Percentiles rank a stretch among this genome's conserved stretches.
phyloP scores from a whole-genome alignment of 2,888 invertebrate genomes.

The Shargacucullia verbasci region DNA sequence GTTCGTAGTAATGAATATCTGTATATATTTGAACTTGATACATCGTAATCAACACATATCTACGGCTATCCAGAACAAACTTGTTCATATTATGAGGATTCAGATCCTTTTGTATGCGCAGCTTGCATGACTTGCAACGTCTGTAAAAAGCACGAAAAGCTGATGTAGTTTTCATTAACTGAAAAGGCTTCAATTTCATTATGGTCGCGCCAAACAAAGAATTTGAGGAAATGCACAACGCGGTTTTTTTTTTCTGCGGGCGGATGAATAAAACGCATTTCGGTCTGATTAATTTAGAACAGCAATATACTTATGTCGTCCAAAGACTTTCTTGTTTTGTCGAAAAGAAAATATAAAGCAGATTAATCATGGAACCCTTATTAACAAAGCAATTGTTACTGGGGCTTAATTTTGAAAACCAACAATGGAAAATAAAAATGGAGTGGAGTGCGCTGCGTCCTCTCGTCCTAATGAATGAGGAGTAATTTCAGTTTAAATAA shows the following conservation, averaged over 20 bases:
- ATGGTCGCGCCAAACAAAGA: slow-evolving; percentile 50
- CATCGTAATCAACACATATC: not conserved
- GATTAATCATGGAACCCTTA: slow-evolving; percentile 81
- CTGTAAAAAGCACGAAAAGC: slow-evolving; percentile 36
- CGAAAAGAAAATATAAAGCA: slow-evolving; percentile 72
- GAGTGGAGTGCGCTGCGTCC: slow-evolving; percentile 79
- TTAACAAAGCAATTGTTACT: slow-evolving; percentile 86
- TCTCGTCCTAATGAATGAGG: slow-evolving; percentile 84
- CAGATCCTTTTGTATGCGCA: slow-evolving; percentile 5
- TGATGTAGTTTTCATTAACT: slow-evolving; percentile 49
- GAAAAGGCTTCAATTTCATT: slow-evolving; percentile 57
- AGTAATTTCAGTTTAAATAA: slow-evolving; percentile 87
- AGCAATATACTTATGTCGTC: slow-evolving; percentile 60
- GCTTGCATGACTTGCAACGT: slow-evolving; percentile 9
- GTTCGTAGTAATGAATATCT: slow-evolving; percentile 21
- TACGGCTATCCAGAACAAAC: slow-evolving; percentile 1
- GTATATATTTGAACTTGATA: not conserved
- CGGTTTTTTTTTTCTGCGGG: slow-evolving; percentile 40
- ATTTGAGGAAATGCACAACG: slow-evolving; percentile 37
- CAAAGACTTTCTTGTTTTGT: slow-evolving; percentile 66
- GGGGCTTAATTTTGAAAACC: slow-evolving; percentile 86
- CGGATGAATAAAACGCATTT: slow-evolving; percentile 53
- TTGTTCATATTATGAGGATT: slow-evolving; percentile 6
- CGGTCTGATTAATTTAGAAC: slow-evolving; percentile 62
- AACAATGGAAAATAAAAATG: slow-evolving; percentile 87